A percentile compares a stretch with the other conserved stretches of the same genome.
phyloP scores from a whole-genome alignment of 2,797 vertebrate genomes.

The Myioborus miniatus region DNA sequence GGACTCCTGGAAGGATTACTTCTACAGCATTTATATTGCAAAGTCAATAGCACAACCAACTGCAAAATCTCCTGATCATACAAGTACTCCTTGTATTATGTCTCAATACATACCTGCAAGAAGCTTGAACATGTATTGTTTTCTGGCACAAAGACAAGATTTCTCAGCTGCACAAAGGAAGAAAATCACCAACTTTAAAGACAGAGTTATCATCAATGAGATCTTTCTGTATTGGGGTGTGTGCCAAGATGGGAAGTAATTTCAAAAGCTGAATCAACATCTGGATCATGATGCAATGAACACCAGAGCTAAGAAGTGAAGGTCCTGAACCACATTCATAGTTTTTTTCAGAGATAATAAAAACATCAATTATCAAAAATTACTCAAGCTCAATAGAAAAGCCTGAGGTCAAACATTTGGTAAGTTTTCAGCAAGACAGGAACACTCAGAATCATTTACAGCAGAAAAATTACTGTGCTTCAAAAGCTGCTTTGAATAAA shows the following conservation, averaged over 20 bases:
- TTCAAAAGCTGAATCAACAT: constrained; percentile 46
- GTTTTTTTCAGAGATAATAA: constrained; percentile 17
- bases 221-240: background rate
- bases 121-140: background rate
- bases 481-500: constrained; percentile 25
- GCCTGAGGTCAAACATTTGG: background rate
- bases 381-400: constrained; percentile 9
- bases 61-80: background rate
- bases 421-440: background rate
- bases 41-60: background rate
- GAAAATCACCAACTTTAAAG: background rate
- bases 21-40: background rate
- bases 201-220: background rate
- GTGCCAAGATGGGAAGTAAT: constrained; percentile 10
- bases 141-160: constrained; percentile 17
- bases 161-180: constrained; percentile 25
- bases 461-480: constrained; percentile 6
- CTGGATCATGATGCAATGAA: constrained; percentile 39
- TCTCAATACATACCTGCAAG: background rate
- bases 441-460: background rate
- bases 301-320: background rate
- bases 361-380: constrained; percentile 11
- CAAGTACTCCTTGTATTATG: background rate
- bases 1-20: background rate
- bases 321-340: background rate